Percentiles rank a stretch among this genome's conserved stretches.
These are phyloP conservation scores for Puntigrus tetrazona DNA, from an alignment of 2,113 vertebrate species.

Conservation along the genomic window DNA sequence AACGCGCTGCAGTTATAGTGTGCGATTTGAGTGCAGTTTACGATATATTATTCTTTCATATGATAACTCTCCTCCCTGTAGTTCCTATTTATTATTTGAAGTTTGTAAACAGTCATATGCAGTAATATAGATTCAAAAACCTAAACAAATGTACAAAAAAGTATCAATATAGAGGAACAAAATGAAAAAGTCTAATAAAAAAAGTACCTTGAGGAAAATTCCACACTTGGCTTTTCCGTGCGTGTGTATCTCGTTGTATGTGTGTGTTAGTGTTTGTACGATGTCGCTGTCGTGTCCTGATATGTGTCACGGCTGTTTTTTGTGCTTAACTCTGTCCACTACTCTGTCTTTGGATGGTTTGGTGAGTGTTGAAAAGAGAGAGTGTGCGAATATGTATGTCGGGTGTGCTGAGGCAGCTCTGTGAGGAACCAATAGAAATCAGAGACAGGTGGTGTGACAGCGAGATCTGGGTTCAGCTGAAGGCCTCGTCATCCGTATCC, in stretches of 20 bases:
- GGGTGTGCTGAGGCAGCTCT: slow-evolving; percentile 55
- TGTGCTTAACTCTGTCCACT: slow-evolving; percentile 68
- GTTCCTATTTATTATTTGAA: slow-evolving; percentile 69
- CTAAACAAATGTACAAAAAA: slow-evolving; percentile 74
- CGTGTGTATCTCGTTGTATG: slow-evolving; percentile 52
- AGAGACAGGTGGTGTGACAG: slow-evolving; percentile 27
- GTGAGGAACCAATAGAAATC: slow-evolving; percentile 45
- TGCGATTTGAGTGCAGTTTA: slow-evolving; percentile 74
- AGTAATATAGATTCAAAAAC: slow-evolving; percentile 72
- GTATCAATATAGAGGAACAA: slow-evolving; percentile 62
- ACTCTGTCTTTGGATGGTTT: slow-evolving; percentile 51
- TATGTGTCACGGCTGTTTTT: slow-evolving; percentile 52
- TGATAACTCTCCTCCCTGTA: slow-evolving; percentile 78
- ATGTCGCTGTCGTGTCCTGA: slow-evolving; percentile 52
- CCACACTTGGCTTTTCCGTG: slow-evolving; percentile 57
- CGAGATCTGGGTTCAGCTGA: slow-evolving; percentile 82
- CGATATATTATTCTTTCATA: slow-evolving; percentile 73
- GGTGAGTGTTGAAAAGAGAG: slow-evolving; percentile 38
- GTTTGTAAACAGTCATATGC: slow-evolving; percentile 88
- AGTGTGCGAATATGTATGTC: slow-evolving; percentile 54
- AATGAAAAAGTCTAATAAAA: slow-evolving; percentile 77
- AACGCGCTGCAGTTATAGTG: slow-evolving; percentile 67
- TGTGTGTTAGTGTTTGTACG: slow-evolving; percentile 52
- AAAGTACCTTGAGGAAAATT: slow-evolving; percentile 65
- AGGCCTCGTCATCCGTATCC: slow-evolving; percentile 94